Conservation (phyloP, 2,113 vertebrate genomes). For the Apodemus speciosus region DNA sequence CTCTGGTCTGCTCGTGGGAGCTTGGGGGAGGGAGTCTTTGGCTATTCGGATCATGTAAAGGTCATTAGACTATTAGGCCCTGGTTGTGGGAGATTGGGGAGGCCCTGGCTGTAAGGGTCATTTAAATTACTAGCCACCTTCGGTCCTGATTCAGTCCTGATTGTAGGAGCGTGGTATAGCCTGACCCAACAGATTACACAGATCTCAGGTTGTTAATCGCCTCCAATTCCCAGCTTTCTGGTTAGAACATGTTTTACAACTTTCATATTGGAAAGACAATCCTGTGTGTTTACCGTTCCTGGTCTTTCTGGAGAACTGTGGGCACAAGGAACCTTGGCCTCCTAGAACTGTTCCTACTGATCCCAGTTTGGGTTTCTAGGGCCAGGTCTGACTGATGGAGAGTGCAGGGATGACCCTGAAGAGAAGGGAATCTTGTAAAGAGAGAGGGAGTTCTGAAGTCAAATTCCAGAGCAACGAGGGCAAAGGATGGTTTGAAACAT, state of each 20-base stretch:
- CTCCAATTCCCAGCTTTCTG: background rate
- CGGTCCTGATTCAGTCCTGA: too few species aligned
- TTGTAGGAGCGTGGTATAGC: background rate
- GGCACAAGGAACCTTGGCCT: background rate
- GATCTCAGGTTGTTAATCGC: background rate
- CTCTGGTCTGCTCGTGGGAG: background rate
- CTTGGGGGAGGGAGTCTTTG: too few species aligned
- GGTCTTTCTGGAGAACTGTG: background rate
- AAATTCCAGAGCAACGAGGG: background rate
- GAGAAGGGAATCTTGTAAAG: too few species aligned
- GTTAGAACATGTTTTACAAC: background rate
- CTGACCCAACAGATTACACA: background rate
- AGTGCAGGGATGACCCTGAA: accelerated
- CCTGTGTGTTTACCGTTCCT: background rate
- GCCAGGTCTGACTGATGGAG: background rate
- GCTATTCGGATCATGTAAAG: background rate
- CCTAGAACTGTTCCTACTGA: background rate
- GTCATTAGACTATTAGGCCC: background rate
- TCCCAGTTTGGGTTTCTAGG: background rate
- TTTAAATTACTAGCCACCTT: background rate
- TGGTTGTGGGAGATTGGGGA: background rate
- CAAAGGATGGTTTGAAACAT: background rate
- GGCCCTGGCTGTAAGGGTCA: background rate
- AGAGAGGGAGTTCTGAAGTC: background rate
- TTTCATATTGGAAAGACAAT: background rate